A percentile compares a stretch with the other conserved stretches of the same genome.
These are phyloP conservation scores for Panthera uncia DNA, from an alignment of 2,113 vertebrate species.

Conservation along the genomic window DNA sequence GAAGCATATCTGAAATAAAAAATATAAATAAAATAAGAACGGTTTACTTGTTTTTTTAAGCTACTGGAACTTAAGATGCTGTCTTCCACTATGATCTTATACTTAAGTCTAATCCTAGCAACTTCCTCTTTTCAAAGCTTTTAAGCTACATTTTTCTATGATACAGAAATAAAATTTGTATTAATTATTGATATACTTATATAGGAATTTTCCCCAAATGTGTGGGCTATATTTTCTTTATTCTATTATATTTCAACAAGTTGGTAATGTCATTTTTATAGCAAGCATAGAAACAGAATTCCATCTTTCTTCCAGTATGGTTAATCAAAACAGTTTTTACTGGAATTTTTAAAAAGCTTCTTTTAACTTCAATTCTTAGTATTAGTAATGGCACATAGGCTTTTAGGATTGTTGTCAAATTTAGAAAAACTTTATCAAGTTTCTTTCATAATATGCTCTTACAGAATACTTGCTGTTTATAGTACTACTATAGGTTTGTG, in stretches of 20 bases:
- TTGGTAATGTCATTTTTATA: conserved; percentile 37
- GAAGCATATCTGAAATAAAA: background rate
- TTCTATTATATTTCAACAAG: background rate
- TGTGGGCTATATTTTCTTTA: background rate
- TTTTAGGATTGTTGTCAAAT: background rate
- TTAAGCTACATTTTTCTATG: background rate
- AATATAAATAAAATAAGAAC: background rate
- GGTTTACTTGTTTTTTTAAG: background rate
- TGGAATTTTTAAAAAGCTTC: background rate
- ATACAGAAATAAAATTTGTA: background rate
- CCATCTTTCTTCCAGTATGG: background rate
- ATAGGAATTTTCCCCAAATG: background rate
- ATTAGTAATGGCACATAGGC: background rate
- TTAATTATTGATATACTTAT: background rate
- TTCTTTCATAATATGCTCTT: background rate
- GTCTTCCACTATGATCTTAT: background rate
- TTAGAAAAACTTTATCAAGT: background rate
- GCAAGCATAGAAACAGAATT: background rate
- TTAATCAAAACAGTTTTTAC: conserved; percentile 15
- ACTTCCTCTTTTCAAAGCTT: background rate
- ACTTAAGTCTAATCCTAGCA: background rate
- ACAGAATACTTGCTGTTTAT: background rate
- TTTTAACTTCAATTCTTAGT: background rate
- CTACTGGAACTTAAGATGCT: background rate
- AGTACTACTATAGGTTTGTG: background rate